A percentile compares a stretch with the other conserved stretches of the same genome.
Evolutionary conservation across 2,113 vertebrate species (phyloP).

Genomic region (Petroica traversi): DNA sequence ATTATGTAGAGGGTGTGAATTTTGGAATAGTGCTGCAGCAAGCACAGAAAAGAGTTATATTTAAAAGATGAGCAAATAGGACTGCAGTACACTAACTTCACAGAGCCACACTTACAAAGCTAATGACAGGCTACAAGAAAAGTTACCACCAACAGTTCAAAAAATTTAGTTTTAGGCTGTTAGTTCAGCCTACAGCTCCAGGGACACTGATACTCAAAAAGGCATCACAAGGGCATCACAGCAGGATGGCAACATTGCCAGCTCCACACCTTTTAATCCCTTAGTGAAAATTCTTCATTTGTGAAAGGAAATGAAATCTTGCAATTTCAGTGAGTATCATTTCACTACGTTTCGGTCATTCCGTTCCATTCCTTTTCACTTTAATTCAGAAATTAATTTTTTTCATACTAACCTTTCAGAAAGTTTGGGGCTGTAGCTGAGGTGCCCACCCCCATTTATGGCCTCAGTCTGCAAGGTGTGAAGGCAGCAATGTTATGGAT

Average conservation of each 20-base stretch:
- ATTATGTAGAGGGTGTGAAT: neutral
- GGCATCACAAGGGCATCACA: neutral
- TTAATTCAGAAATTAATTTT: neutral
- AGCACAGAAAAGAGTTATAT: neutral
- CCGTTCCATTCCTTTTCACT: neutral
- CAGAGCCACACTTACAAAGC: neutral
- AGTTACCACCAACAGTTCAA: neutral
- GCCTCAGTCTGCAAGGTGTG: neutral
- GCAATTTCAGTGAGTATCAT: neutral
- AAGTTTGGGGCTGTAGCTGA: neutral
- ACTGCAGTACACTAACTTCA: neutral
- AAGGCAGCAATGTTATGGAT: neutral
- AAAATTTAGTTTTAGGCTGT: neutral
- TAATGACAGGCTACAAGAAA: neutral
- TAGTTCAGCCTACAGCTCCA: neutral
- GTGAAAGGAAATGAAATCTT: neutral
- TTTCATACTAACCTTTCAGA: neutral
- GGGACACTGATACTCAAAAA: neutral
- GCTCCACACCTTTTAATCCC: neutral
- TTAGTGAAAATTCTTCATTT: neutral
- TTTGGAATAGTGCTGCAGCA: neutral
- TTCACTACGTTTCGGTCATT: neutral
- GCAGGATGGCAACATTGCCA: neutral
- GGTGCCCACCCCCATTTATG: neutral
- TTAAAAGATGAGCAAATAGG: neutral